Percentiles rank a stretch among this genome's conserved stretches.
phyloP scores from a whole-genome alignment of 2,113 vertebrate genomes.

The Cygnus buccinator region DNA sequence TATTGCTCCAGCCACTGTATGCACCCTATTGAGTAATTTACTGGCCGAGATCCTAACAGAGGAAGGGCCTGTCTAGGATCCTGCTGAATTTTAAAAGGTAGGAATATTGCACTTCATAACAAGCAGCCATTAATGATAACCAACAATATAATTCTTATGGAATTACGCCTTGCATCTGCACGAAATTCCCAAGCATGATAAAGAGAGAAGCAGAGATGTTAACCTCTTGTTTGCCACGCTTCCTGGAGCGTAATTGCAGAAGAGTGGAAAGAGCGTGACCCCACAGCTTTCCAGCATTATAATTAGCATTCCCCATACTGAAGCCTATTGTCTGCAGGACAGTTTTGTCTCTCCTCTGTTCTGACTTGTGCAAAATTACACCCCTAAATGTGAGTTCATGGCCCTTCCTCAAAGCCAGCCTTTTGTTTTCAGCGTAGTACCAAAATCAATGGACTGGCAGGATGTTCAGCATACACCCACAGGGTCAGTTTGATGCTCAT shows the following conservation, averaged over 20 bases:
- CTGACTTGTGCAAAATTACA: constrained; percentile 60
- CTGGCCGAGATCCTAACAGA: constrained; percentile 72
- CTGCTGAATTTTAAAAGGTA: constrained; percentile 73
- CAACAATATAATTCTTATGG: constrained; percentile 59
- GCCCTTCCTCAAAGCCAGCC: constrained; percentile 54
- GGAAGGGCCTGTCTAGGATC: constrained; percentile 67
- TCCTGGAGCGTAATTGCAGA: constrained; percentile 41
- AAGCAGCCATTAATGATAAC: constrained; percentile 62
- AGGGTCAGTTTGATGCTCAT: constrained; percentile 63
- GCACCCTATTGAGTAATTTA: constrained; percentile 73
- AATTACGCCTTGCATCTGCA: constrained; percentile 48
- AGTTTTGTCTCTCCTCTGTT: constrained; percentile 55
- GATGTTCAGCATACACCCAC: constrained; percentile 59
- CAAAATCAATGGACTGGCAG: constrained; percentile 65
- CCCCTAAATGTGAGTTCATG: constrained; percentile 60
- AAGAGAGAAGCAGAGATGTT: not conserved
- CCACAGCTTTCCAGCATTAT: constrained; percentile 34
- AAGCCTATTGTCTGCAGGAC: constrained; percentile 55
- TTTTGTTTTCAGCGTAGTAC: constrained; percentile 37
- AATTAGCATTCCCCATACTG: constrained; percentile 66
- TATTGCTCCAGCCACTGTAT: constrained; percentile 65
- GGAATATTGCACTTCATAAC: constrained; percentile 66
- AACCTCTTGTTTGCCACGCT: constrained; percentile 46
- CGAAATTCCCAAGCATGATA: constrained; percentile 35
- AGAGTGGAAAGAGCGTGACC: constrained; percentile 48